A percentile compares a stretch with the other conserved stretches of the same genome.
Evolutionary conservation across 1,140 invertebrate genomes (phyloP).

Genomic region (Drosophila athabasca): DNA sequence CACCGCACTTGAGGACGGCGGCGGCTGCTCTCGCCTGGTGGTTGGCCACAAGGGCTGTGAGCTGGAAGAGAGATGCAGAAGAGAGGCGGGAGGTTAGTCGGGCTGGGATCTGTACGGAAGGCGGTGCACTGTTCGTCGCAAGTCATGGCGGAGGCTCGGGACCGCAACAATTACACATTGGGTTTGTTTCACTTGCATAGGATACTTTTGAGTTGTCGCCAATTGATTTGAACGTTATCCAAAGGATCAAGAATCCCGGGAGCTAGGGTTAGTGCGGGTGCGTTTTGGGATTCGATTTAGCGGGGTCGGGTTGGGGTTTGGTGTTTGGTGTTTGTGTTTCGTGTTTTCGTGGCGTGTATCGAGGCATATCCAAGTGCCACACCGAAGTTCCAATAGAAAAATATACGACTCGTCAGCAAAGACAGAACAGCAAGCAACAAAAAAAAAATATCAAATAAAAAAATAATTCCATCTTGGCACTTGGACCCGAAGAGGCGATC

Average conservation of each 20-base stretch:
- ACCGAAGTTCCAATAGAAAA: slow-evolving; percentile 61
- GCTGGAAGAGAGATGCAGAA: slow-evolving; percentile 28
- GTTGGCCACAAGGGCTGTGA: slow-evolving; percentile 48
- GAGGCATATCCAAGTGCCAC: slow-evolving; percentile 65
- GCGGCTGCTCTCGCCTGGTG: slow-evolving; percentile 42
- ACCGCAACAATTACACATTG: slow-evolving; percentile 56
- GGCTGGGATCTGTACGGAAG: not conserved
- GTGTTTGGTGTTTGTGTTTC: slow-evolving; percentile 17
- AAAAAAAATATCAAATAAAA: slow-evolving; percentile 5
- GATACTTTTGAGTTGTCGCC: slow-evolving; percentile 69
- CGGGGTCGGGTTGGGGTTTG: slow-evolving; percentile 10
- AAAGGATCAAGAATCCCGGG: slow-evolving; percentile 72
- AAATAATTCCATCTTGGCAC: not conserved
- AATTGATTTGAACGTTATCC: slow-evolving; percentile 72
- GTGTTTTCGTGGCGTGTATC: slow-evolving; percentile 43
- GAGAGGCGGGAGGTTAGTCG: slow-evolving; percentile 30
- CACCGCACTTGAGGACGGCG: slow-evolving; percentile 61
- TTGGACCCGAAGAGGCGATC: too few relatives aligned
- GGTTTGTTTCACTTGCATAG: slow-evolving; percentile 69
- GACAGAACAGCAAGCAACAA: slow-evolving; percentile 30
- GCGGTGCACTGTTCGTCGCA: slow-evolving; percentile 47
- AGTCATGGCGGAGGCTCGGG: too few relatives aligned
- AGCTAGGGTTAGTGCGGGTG: slow-evolving; percentile 58
- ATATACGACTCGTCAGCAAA: slow-evolving; percentile 60
- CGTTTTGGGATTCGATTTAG: slow-evolving; percentile 7